These are phyloP conservation scores for Benitochromis conjunctus DNA, from an alignment of 2,113 vertebrate species.

Conservation along the genomic window DNA sequence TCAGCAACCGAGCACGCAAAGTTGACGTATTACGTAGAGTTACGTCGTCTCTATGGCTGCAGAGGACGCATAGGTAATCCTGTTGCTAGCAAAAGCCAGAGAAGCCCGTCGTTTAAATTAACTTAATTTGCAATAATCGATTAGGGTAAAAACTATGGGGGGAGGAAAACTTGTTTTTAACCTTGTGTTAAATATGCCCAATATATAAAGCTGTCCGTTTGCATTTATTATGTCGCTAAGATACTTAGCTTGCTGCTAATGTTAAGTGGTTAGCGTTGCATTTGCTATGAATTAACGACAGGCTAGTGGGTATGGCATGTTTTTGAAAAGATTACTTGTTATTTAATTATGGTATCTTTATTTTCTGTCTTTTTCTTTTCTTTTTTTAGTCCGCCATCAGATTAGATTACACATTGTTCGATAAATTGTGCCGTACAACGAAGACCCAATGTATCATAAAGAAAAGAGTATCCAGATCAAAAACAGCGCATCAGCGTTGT, in stretches of 20 bases:
- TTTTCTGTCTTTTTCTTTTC: background rate
- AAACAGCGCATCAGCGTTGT: slow-evolving; percentile 82
- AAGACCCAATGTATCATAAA: slow-evolving; percentile 79
- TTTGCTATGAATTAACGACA: background rate
- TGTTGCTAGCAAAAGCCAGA: background rate
- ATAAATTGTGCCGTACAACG: background rate
- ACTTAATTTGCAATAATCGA: background rate
- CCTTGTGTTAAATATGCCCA: background rate
- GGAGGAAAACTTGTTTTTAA: accelerated
- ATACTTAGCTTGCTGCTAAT: slow-evolving; percentile 18
- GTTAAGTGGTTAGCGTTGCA: background rate
- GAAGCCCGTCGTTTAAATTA: background rate
- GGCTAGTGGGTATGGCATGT: background rate
- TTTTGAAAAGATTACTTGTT: background rate
- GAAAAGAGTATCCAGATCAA: slow-evolving; percentile 81
- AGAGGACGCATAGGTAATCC: slow-evolving; percentile 63
- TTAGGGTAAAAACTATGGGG: accelerated
- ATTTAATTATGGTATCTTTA: background rate
- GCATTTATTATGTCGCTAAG: background rate
- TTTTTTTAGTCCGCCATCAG: background rate
- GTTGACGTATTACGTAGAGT: slow-evolving; percentile 36
- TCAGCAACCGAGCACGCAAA: slow-evolving; percentile 16
- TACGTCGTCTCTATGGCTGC: slow-evolving; percentile 73
- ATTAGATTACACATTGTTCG: background rate
- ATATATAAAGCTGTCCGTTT: background rate